Base-by-base conservation (phyloP, 2,797 vertebrate genomes). In the Dromococcyx pavoninus region DNA sequence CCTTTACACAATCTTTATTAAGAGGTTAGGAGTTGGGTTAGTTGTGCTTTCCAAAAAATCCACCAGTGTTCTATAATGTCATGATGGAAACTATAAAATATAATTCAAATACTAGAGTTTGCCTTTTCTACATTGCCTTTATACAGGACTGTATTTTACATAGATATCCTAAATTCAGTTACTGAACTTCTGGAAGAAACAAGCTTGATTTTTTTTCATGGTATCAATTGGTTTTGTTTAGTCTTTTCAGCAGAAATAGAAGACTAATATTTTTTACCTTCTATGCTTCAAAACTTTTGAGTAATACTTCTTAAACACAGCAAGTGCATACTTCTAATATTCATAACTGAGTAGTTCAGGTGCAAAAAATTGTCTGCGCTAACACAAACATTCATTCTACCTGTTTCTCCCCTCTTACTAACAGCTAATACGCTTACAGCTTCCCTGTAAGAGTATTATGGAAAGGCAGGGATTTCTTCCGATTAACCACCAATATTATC, bases 401-500 rank as follows among this genome's bases (percentile, higher is more conserved):
- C 9, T 1, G 0, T 57, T 83, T 80, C 39, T 16, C 66, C 11
- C 5, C 7, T 3, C 2, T 35, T 39, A 57, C 2, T n/a, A 80
- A 77, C 10, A 81, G 10, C 12, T 72, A 46, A 61, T 23, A 44
- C 10, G 41, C 54, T 61, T 72, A 43, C 2, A 58, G n/a, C 9
- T 88, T n/a, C n/a, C n/a, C n/a, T n/a, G n/a, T n/a, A n/a, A n/a
- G n/a, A n/a, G n/a, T n/a, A n/a, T n/a, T n/a, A 0, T 32, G 13
- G 19, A 77, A 92, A 71, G 32, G 41, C 13, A 57, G 5, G 15
- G 39, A 60, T 35, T 86, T 53, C 19, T 57, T 80, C 56, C 33
- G 16, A 74, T 13, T 2, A 1, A 94, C 71, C 1, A 7, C 17
- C 43, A 83, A 43, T 17, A 61, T 74, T 53, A 78, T 72, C 1